phyloP scores from a whole-genome alignment of 2,888 invertebrate genomes.

The Ectemnius lituratus region DNA sequence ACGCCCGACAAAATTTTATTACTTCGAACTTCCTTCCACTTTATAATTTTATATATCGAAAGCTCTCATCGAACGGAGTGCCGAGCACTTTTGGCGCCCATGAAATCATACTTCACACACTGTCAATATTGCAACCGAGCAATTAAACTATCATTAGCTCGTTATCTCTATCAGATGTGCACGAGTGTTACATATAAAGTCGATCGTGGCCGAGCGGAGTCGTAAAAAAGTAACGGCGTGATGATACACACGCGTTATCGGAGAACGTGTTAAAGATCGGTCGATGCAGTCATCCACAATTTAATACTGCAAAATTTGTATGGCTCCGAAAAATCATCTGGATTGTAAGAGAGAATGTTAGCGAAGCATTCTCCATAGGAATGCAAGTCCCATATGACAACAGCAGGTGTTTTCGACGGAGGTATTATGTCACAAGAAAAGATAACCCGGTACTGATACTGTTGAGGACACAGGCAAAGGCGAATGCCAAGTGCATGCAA shows the following conservation, averaged over 20 bases:
- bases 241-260: not conserved
- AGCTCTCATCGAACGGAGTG: too few relatives aligned
- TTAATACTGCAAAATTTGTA: too few relatives aligned
- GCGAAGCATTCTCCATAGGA: too few relatives aligned
- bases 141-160: slow-evolving; percentile 11
- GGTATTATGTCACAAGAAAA: not conserved
- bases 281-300: too few relatives aligned
- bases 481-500: not conserved
- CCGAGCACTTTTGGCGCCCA: too few relatives aligned
- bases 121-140: not conserved
- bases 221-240: not conserved
- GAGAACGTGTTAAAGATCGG: too few relatives aligned
- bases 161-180: slow-evolving; percentile 5
- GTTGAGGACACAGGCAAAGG: not conserved
- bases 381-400: not conserved
- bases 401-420: not conserved
- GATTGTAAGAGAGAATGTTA: too few relatives aligned
- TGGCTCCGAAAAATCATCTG: too few relatives aligned
- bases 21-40: not conserved
- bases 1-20: not conserved
- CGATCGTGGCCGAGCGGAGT: slow-evolving; percentile 10
- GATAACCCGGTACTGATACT: slow-evolving; percentile 3
- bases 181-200: not conserved
- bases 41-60: too few relatives aligned
- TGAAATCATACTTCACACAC: too few relatives aligned